Base-by-base conservation (phyloP, 2,888 invertebrate genomes). In the Coelinius sp. region DNA sequence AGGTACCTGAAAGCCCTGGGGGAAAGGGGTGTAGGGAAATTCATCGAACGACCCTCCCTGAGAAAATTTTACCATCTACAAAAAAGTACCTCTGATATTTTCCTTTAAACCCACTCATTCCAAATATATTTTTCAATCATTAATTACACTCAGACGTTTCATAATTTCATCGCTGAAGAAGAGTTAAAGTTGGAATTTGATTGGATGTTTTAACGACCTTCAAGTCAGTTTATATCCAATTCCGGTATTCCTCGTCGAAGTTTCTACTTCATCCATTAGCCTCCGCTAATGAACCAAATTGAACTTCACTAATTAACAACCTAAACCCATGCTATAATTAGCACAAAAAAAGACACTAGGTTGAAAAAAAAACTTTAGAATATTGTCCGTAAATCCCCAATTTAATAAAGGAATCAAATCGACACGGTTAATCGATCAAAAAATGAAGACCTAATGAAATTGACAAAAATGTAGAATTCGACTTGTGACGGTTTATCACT, bases 251-350 rank as follows among this genome's bases (percentile, higher is more conserved):
- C 41, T 41, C 46, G 31, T 2, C 2, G 14, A 49, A 20, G 14
- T 6, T n/a, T 2, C 41, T 3, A 6, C 7, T 20, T 17, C 46
- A 49, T 49, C 6, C 17, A n/a, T 41, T 1, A 20, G 6, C 17
- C 14, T 14, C 17, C 8, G 4, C 17, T 49, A 20, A 20, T 1
- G 17, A 1, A 20, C 17, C 46, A 49, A 46, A 46, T 46, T 46
- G 17, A 46, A 49, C 46, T 49, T 49, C 46, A 49, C 46, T 49
- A 46, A 46, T 46, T 46, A 49, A 49, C 46, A 20, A 17, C 46
- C 20, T 6, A 14, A 49, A 20, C 20, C 20, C 46, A 14, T 20
- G 8, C 5, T 20, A 3, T 7, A 49, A 20, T 49, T 20, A 20
- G 5, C 31, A 4, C 8, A 20, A 20, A 20, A 49, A 49, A 49